These are phyloP conservation scores for Galbula dea DNA, from an alignment of 2,113 vertebrate genomes.

Conservation along the genomic window DNA sequence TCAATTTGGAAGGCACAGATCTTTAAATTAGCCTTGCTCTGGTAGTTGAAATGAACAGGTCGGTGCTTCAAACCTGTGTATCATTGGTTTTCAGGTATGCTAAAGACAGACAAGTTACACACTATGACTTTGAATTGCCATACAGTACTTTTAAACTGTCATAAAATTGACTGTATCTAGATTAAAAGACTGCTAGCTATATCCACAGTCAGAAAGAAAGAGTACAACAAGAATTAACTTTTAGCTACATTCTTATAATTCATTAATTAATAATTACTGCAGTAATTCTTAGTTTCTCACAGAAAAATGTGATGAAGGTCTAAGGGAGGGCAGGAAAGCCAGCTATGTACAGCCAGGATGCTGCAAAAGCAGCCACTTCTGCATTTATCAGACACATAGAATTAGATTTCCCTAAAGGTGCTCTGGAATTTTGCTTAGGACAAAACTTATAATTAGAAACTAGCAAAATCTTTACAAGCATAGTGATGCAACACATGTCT, in stretches of 20 bases:
- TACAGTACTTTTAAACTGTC: neutral
- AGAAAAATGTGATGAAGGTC: accelerated
- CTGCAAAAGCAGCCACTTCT: neutral
- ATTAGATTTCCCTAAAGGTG: neutral
- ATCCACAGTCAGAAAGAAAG: neutral
- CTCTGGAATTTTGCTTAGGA: neutral
- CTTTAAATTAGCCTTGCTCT: neutral
- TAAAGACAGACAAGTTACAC: neutral
- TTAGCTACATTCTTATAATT: neutral
- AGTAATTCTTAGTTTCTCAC: neutral
- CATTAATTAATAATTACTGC: neutral
- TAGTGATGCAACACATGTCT: neutral
- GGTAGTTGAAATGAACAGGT: neutral
- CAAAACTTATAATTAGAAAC: neutral
- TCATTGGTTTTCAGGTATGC: neutral
- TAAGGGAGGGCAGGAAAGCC: neutral
- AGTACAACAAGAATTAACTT: neutral
- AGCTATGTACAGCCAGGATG: neutral
- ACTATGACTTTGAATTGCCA: neutral
- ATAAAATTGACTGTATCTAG: neutral
- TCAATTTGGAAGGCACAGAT: neutral
- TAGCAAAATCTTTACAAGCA: neutral
- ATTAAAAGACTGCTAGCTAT: neutral
- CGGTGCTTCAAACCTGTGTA: neutral
- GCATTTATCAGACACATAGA: neutral